Conservation (phyloP, 2,888 invertebrate genomes). For the Clanis bilineata region DNA sequence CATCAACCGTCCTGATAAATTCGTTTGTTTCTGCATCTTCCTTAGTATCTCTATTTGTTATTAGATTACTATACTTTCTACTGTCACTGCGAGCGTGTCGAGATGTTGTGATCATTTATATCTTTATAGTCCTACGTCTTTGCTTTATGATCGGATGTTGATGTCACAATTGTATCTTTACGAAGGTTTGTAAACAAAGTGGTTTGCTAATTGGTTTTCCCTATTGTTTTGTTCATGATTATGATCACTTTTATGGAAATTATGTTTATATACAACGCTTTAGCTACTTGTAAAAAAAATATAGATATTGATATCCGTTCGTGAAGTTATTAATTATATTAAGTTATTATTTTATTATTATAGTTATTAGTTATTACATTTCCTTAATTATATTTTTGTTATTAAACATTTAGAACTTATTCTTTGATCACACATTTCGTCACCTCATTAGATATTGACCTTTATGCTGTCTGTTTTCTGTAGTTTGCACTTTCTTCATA, state of each 20-base stretch:
- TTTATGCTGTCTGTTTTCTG: background rate
- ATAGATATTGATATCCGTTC: no score
- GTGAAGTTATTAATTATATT: no score
- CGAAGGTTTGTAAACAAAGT: background rate
- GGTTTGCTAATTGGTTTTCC: background rate
- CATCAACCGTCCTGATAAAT: conserved; percentile 36
- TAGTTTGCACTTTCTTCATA: no score
- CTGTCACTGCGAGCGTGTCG: background rate
- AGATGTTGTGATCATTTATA: background rate
- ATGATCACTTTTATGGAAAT: background rate
- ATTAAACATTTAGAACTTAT: no score
- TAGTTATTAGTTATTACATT: no score
- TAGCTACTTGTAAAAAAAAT: no score
- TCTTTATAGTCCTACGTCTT: conserved; percentile 1
- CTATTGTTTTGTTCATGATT: background rate
- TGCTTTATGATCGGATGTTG: background rate
- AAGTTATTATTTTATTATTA: no score
- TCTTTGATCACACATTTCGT: no score
- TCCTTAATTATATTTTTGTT: no score
- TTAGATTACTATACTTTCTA: conserved; percentile 15
- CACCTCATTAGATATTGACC: background rate
- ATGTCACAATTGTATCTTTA: background rate
- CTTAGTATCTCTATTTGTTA: conserved; percentile 15
- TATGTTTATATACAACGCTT: background rate
- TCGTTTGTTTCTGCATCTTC: conserved; percentile 34